These are phyloP conservation scores for Brachionus rubens DNA, from an alignment of 1,140 invertebrate species.

Conservation along the genomic window DNA sequence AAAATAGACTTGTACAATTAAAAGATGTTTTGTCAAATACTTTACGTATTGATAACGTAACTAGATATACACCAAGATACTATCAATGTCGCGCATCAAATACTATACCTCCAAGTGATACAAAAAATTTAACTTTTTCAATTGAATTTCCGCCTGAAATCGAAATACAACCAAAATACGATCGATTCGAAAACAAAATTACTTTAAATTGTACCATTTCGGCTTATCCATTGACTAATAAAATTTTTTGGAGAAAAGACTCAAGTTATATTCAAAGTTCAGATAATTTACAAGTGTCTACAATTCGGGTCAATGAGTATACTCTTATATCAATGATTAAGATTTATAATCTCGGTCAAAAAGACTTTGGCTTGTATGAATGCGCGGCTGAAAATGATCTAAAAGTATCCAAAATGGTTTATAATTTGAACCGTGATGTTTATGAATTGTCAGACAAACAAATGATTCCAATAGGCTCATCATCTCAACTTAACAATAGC, in stretches of 20 bases:
- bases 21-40: not conserved
- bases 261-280: not conserved
- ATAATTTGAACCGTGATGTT: slow-evolving; percentile 30
- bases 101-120: slow-evolving; percentile 35
- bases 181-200: not conserved
- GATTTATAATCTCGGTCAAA: slow-evolving; percentile 9
- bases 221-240: slow-evolving; percentile 9
- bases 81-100: slow-evolving; percentile 32
- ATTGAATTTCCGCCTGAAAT: slow-evolving; percentile 31
- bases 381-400: slow-evolving; percentile 29
- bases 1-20: not conserved
- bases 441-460: too few relatives aligned
- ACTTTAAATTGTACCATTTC: slow-evolving; percentile 15
- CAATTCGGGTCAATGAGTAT: not conserved
- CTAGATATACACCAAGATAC: slow-evolving; percentile 20
- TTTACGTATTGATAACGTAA: not conserved
- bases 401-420: slow-evolving; percentile 35
- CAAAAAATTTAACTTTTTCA: slow-evolving; percentile 45
- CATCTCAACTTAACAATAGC: too few relatives aligned
- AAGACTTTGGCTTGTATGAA: slow-evolving; percentile 19
- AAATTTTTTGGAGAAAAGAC: slow-evolving; percentile 34
- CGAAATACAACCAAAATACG: slow-evolving; percentile 36
- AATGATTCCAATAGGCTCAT: too few relatives aligned
- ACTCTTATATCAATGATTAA: slow-evolving; percentile 5
- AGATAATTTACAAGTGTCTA: not conserved